These are phyloP conservation scores for Coreoperca whiteheadi DNA, from an alignment of 2,113 vertebrate species.

Conservation along the genomic window DNA sequence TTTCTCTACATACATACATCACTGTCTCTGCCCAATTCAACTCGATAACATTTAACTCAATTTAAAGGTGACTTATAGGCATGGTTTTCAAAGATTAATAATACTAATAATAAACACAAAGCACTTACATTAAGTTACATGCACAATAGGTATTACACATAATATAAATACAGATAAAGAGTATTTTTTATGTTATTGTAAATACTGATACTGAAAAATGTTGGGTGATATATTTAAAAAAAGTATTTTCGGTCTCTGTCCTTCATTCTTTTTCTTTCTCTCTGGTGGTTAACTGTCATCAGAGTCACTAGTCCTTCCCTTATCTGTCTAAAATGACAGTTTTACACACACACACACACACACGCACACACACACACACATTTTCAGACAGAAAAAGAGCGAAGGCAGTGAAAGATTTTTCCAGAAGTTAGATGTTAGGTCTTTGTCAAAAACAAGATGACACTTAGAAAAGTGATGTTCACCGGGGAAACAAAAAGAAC, in stretches of 20 bases:
- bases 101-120: background rate
- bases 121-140: background rate
- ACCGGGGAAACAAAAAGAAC: background rate
- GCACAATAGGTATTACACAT: background rate
- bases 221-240: background rate
- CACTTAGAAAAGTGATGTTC: conserved; percentile 19
- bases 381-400: conserved; percentile 4
- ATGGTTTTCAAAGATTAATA: background rate
- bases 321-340: conserved; percentile 68
- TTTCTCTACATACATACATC: conserved; percentile 18
- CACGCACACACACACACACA: background rate
- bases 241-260: background rate
- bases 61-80: background rate
- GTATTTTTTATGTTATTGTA: background rate
- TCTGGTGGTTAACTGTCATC: conserved; percentile 51
- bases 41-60: background rate
- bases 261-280: conserved; percentile 30
- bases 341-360: background rate
- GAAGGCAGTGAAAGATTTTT: conserved; percentile 30
- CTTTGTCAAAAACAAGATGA: conserved; percentile 46
- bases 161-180: background rate
- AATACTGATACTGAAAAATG: background rate
- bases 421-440: conserved; percentile 45
- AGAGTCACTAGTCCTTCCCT: conserved; percentile 21
- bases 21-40: background rate